phyloP scores from a whole-genome alignment of 2,888 invertebrate genomes.

The Drosophila testacea region DNA sequence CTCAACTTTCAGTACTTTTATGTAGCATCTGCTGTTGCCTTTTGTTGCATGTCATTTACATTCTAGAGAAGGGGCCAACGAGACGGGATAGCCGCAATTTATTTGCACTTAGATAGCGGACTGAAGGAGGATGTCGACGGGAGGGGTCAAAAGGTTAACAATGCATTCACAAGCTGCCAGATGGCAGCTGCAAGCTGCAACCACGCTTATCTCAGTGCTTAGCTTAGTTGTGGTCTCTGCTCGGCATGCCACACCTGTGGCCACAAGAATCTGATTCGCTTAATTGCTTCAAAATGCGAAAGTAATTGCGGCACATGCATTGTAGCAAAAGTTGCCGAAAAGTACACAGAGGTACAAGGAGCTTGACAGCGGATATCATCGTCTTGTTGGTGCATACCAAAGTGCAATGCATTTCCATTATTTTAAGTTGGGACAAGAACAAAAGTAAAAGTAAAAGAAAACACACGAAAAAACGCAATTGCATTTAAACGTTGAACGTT shows the following conservation, averaged over 20 bases:
- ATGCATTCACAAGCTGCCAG: constrained; percentile 57
- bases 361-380: constrained; percentile 13
- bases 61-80: constrained; percentile 17
- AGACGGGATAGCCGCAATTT: constrained; percentile 71
- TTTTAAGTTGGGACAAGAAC: constrained; percentile 37
- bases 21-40: constrained; percentile 56
- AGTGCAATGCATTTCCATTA: constrained; percentile 65
- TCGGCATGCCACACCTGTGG: constrained; percentile 63
- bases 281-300: constrained; percentile 78
- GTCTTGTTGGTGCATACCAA: constrained; percentile 2
- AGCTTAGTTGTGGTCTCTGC: constrained; percentile 26
- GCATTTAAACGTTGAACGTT: constrained; percentile 34
- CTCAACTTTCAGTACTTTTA: constrained; percentile 34
- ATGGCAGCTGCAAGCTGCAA: constrained; percentile 40
- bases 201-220: constrained; percentile 52
- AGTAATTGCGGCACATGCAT: constrained; percentile 64
- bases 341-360: constrained; percentile 7
- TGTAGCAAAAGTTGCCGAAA: constrained; percentile 31
- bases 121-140: background rate
- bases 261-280: constrained; percentile 51
- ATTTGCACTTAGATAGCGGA: constrained; percentile 76
- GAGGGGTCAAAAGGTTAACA: constrained; percentile 67
- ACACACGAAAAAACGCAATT: constrained; percentile 32
- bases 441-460: background rate
- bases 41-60: constrained; percentile 79